Evolutionary conservation across 2,797 vertebrate genomes (phyloP), one percentile per base, ranked within the genome.

Genomic region (Decapterus maruadsi): DNA sequence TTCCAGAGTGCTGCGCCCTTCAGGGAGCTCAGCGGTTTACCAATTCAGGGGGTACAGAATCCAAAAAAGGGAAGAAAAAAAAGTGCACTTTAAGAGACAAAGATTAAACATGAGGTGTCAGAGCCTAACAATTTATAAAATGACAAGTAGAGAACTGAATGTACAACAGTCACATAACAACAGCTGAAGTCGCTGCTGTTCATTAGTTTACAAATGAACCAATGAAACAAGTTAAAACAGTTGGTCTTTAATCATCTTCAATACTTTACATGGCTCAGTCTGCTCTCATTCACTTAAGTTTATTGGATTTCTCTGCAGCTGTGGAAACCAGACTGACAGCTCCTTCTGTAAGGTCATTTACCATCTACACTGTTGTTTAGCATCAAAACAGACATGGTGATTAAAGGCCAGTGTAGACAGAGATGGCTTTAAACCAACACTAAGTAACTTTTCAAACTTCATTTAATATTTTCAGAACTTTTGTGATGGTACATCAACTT

Each of bases 1-100:
- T 82, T 86, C 55, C 51, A 68, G 72, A 73, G 58, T 78, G 63
- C 22, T 50, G 69, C 62, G 79, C 61, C 83, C 84, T 81, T 86
- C 72, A 77, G 78, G 66, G 68, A 67, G 59, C 46, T 0, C 0
- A 60, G 59, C 45, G 46, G 38, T 85, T 80, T 81, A 59, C 73
- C 74, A 77, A 63, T 78, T 72, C 48, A 68, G 38, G 16, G 42
- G 65, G 77, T 80, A 64, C 40, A 67, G 51, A 81, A 80, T 57
- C 66, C 42, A 38, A 55, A 71, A 78, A 80, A n/a, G 31, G 26
- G 26, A 26, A 65, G 68, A 61, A 69, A 81, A 80, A 73, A 70
- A 74, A 71, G 40, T 22, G 43, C 36, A 22, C 65, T 45, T 64
- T 73, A 10, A 70, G 62, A 55, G 66, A 54, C 68, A 63, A 82